phyloP scores from a whole-genome alignment of 1,140 invertebrate species.

The Araneus ventricosus region DNA sequence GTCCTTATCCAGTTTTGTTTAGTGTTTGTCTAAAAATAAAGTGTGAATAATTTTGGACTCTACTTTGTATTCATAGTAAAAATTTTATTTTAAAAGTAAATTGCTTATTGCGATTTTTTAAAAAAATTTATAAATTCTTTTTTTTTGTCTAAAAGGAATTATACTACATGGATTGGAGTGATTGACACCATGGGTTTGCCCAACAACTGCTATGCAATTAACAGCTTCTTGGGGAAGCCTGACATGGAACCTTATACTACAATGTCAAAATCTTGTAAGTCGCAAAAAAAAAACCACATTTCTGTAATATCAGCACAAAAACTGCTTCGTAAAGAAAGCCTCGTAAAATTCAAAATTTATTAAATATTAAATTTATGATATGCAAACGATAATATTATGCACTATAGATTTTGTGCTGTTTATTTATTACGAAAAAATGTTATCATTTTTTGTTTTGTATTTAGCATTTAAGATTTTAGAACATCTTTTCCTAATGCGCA shows the following conservation, averaged over 20 bases:
- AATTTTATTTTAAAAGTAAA: neutral
- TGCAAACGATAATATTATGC: no score
- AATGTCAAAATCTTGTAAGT: slow-evolving; percentile 56
- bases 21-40: no score
- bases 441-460: no score
- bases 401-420: no score
- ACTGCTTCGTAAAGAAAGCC: neutral
- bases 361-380: no score
- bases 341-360: no score
- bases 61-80: neutral
- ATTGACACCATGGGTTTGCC: slow-evolving; percentile 67
- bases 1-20: no score
- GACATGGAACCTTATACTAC: neutral
- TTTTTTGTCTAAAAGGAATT: neutral
- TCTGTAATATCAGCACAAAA: neutral
- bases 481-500: no score
- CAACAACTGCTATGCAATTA: slow-evolving; percentile 66
- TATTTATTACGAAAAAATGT: no score
- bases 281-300: neutral
- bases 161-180: slow-evolving; percentile 2
- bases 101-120: no score
- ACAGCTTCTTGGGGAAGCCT: slow-evolving; percentile 50
- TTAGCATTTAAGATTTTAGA: no score
- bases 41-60: neutral
- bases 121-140: no score